These are phyloP conservation scores for Mallotus villosus DNA, from an alignment of 2,797 vertebrate genomes.

Conservation along the genomic window DNA sequence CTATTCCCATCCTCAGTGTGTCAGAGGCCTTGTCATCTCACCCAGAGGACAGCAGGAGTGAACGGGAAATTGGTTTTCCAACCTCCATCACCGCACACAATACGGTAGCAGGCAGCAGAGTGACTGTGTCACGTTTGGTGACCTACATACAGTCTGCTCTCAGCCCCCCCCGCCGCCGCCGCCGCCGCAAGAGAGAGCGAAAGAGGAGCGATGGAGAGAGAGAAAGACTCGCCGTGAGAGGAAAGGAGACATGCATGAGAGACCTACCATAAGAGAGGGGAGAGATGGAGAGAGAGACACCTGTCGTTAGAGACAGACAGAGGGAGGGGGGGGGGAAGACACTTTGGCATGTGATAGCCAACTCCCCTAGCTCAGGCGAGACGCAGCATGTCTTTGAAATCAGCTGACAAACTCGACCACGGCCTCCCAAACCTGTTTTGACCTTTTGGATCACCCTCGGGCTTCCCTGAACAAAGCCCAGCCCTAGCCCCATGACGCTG, in stretches of 20 bases:
- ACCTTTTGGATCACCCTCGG: no score
- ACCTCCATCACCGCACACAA: not conserved
- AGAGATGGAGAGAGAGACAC: no score
- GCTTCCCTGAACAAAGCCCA: no score
- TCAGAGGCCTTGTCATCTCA: not conserved
- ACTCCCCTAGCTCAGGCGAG: not conserved
- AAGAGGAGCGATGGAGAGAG: not conserved
- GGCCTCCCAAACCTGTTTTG: no score
- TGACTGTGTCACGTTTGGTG: constrained; percentile 10
- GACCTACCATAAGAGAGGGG: not conserved
- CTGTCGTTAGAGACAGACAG: no score
- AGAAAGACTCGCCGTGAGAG: not conserved
- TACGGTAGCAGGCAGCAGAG: not conserved
- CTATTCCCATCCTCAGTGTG: not conserved
- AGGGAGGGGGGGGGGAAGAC: no score
- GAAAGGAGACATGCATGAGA: no score
- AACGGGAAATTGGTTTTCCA: not conserved
- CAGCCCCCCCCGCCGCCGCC: not conserved
- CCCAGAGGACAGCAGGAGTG: not conserved
- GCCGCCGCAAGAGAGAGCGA: not conserved
- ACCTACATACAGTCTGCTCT: constrained; percentile 26
- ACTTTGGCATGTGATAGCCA: no score
- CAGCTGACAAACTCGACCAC: not conserved
- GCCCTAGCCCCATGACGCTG: no score
- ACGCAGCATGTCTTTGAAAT: not conserved